Percentiles rank a stretch among this genome's conserved stretches.
These are phyloP conservation scores for Gastracanthus pulcherrimus DNA, from an alignment of 2,888 invertebrate genomes.

Conservation along the genomic window DNA sequence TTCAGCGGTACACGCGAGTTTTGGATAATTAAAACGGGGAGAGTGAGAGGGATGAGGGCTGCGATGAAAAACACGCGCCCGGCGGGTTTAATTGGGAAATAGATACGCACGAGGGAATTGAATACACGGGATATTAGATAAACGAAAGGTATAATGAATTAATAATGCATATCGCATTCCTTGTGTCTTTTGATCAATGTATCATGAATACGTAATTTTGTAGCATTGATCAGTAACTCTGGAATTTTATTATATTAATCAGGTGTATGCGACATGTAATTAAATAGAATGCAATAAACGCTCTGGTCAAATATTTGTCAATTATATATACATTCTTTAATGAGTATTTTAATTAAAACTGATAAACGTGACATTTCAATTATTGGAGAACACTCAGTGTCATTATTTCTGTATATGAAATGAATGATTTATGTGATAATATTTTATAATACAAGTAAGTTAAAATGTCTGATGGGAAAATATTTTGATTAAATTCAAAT, in stretches of 20 bases:
- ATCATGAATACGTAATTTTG: too few relatives aligned
- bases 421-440: neutral
- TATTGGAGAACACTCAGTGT: neutral
- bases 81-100: too few relatives aligned
- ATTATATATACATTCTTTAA: neutral
- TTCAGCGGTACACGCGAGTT: neutral
- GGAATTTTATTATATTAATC: neutral
- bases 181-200: too few relatives aligned
- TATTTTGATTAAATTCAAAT: neutral
- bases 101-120: too few relatives aligned
- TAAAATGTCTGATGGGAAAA: neutral
- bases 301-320: neutral
- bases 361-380: slow-evolving; percentile 4
- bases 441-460: neutral
- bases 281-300: neutral
- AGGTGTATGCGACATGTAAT: neutral
- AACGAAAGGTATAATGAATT: too few relatives aligned
- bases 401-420: neutral
- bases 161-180: too few relatives aligned
- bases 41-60: neutral
- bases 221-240: too few relatives aligned
- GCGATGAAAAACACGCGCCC: neutral
- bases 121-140: too few relatives aligned
- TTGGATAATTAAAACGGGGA: slow-evolving; percentile 14
- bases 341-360: slow-evolving; percentile 14